Evolutionary conservation across 35 echinoderm and acorn worm genomes (phyloP).

Genomic region (Lytechinus pictus): DNA sequence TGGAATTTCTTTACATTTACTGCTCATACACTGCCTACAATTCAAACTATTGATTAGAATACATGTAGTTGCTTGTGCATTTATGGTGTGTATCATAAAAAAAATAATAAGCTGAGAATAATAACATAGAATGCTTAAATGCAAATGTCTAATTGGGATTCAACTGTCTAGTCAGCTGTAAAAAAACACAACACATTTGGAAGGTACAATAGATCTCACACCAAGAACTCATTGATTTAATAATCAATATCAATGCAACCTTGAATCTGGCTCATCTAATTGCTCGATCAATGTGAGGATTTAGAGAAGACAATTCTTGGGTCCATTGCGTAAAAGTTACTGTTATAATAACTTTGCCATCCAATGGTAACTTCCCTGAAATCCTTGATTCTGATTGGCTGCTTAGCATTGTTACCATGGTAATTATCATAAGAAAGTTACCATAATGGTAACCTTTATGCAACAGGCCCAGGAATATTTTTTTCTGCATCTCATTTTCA

Average conservation of each 20-base stretch:
- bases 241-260: not conserved
- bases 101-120: no score
- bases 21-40: not conserved
- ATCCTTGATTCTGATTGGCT: no score
- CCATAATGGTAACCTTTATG: no score
- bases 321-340: no score
- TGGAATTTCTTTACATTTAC: not conserved
- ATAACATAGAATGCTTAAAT: no score
- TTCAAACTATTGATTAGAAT: not conserved
- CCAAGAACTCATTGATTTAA: not conserved
- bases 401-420: no score
- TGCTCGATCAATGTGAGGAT: not conserved
- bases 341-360: no score
- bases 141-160: no score
- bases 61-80: not conserved
- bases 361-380: no score
- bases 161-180: no score
- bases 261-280: not conserved
- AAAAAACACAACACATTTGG: not conserved
- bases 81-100: no score
- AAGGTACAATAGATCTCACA: not conserved
- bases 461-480: not conserved
- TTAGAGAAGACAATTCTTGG: not conserved
- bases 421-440: no score
- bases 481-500: not conserved